Base-by-base conservation (phyloP, 2,797 vertebrate species). In the Natrix natrix region DNA sequence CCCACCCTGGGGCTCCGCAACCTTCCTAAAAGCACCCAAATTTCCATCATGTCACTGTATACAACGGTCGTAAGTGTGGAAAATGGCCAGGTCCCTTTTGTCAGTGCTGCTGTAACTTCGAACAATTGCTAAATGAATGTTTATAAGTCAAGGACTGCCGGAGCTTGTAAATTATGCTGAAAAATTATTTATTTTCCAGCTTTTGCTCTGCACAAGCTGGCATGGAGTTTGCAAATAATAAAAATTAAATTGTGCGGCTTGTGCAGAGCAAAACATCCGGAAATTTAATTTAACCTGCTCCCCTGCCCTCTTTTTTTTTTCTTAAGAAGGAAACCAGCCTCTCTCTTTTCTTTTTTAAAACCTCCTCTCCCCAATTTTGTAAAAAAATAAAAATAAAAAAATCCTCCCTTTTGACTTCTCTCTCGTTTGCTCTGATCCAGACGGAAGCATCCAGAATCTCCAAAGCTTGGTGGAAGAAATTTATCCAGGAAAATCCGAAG, bases 371-470 rank as follows among this genome's bases (percentile, higher is more conserved):
- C 66, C n/a, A 32, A 6, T 17, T 74, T 43, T 20, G 6, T n/a
- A 66, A 20, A 17, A 10, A 28, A 66, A 20, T 8, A 10, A 28
- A 4, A 26, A 26, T 10, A 59, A 59, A 2, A 59, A 59, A 6
- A 59, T 11, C 37, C 10, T 5, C 74, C 43, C 74, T 78, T 22
- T 22, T 43, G 8, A 78, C 17, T 48, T 24, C 74, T 48, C 4
- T 63, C 26, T 48, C 1, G 1, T 24, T 43, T 22, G 12, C 37
- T 83, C 17, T 4, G 0, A 12, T 24, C 20, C 4, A 83, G 74
- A 48, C 22, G 0, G 37, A 43, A 22, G 3, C 8, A 0, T 48
- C 10, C 3, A 0, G 4, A 24, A 4, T 48, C 4, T 43, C 37
- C 37, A 83, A 83, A 48, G 74, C 37, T 11, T 83, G 74, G 37